Evolutionary conservation across 2,797 vertebrate species (phyloP).

Genomic region (Salmo trutta): DNA sequence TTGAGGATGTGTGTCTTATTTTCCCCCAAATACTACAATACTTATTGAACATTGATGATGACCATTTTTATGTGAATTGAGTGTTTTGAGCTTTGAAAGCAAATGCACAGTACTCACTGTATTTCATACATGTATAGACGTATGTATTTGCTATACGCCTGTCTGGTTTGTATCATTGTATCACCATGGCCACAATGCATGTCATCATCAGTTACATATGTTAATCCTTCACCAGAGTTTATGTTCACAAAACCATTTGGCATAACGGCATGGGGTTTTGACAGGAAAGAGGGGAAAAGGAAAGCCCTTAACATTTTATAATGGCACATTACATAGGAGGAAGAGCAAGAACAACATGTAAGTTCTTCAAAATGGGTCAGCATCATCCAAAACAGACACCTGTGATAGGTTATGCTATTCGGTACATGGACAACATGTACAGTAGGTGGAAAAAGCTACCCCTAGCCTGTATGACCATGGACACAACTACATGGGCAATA

Average conservation of each 20-base stretch:
- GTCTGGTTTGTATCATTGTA: constrained; percentile 34
- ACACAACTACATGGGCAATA: too few relatives aligned
- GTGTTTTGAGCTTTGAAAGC: constrained; percentile 37
- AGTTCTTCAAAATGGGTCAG: constrained; percentile 37
- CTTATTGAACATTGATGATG: constrained; percentile 8
- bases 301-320: constrained; percentile 76
- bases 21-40: not conserved
- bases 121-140: constrained; percentile 42
- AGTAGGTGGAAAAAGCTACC: not conserved
- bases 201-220: constrained; percentile 47
- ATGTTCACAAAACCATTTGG: constrained; percentile 69
- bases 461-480: too few relatives aligned
- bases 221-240: constrained; percentile 61
- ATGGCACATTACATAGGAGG: constrained; percentile 69
- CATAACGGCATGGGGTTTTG: constrained; percentile 76
- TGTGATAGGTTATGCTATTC: not conserved
- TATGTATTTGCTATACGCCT: not conserved
- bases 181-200: constrained; percentile 56
- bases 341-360: constrained; percentile 56
- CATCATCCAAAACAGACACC: constrained; percentile 26
- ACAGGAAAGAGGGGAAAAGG: constrained; percentile 59
- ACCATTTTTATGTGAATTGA: not conserved
- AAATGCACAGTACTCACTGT: constrained; percentile 40
- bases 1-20: not conserved
- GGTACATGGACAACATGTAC: not conserved